Percentiles rank a stretch among this genome's conserved stretches.
Evolutionary conservation across 2,888 invertebrate genomes (phyloP).

Genomic region (Ophion costatus): DNA sequence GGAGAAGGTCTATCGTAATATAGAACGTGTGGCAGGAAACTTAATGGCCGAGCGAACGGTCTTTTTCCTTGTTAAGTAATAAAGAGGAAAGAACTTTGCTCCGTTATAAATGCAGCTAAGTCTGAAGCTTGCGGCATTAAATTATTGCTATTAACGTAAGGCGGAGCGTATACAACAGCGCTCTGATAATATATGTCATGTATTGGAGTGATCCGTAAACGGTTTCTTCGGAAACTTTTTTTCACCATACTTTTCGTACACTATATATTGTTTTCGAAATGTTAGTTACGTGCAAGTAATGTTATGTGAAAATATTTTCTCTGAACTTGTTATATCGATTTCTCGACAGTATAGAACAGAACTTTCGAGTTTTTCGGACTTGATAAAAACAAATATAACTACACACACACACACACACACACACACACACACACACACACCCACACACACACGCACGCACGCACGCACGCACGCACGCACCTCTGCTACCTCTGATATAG

Average conservation of each 20-base stretch:
- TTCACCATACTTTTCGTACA: background rate
- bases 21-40: conserved; percentile 43
- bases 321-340: no score
- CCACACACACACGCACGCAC: no score
- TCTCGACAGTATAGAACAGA: no score
- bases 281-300: background rate
- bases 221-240: conserved; percentile 6
- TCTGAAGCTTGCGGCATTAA: conserved; percentile 6
- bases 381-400: no score
- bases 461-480: no score
- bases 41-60: conserved; percentile 4
- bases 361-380: no score
- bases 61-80: conserved; percentile 16
- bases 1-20: conserved; percentile 13
- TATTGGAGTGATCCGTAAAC: conserved; percentile 28
- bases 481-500: no score
- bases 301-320: no score
- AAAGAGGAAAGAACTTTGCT: conserved; percentile 17
- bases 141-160: conserved; percentile 43
- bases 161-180: conserved; percentile 42
- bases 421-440: no score
- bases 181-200: conserved; percentile 48
- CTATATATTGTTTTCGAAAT: background rate
- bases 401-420: no score
- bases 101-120: conserved; percentile 50